Evolutionary conservation across 2,888 invertebrate species (phyloP).

Genomic region (Melolontha melolontha): DNA sequence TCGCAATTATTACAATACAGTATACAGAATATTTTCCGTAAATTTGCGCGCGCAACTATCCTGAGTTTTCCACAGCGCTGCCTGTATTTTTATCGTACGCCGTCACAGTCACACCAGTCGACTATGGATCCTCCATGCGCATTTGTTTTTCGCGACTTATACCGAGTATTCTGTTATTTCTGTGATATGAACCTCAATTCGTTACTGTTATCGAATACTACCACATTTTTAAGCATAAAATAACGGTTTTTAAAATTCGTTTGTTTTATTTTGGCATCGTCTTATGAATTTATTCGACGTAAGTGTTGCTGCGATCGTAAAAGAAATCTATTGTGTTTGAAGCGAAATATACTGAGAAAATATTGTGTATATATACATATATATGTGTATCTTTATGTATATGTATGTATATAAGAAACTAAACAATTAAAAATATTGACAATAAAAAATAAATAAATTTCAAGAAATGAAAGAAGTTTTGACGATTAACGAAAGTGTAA

Average conservation of each 20-base stretch:
- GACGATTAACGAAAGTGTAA: too few species aligned
- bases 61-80: slow-evolving; percentile 35
- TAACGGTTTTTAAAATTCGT: slow-evolving; percentile 28
- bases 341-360: too few species aligned
- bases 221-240: slow-evolving; percentile 33
- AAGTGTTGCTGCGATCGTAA: too few species aligned
- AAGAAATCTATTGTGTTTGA: too few species aligned
- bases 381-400: too few species aligned
- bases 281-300: too few species aligned
- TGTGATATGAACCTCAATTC: slow-evolving; percentile 47
- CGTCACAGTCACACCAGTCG: slow-evolving; percentile 44
- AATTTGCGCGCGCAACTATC: slow-evolving; percentile 20
- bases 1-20: neutral
- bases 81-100: slow-evolving; percentile 48
- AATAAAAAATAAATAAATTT: too few species aligned
- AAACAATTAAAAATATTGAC: too few species aligned
- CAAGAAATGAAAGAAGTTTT: too few species aligned
- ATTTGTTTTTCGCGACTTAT: slow-evolving; percentile 48
- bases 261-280: too few species aligned
- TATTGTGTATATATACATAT: too few species aligned
- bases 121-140: slow-evolving; percentile 48
- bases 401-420: too few species aligned
- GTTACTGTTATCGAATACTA: slow-evolving; percentile 12
- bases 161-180: slow-evolving; percentile 40
- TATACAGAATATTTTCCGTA: neutral